Evolutionary conservation across 2,113 vertebrate genomes (phyloP).

Genomic region (Pungitius pungitius): DNA sequence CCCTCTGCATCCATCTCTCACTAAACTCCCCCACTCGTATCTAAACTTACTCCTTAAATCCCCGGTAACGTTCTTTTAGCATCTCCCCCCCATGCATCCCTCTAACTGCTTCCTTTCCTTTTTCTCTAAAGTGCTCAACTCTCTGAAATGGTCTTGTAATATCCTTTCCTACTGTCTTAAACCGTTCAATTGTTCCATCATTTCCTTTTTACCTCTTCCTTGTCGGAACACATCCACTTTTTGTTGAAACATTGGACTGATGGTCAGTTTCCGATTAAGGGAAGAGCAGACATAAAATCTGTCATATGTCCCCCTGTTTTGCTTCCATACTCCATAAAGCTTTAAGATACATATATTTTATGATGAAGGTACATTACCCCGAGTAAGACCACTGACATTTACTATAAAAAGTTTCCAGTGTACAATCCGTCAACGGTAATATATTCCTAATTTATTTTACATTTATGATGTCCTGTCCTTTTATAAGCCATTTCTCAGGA

Average conservation of each 20-base stretch:
- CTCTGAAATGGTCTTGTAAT: conserved; percentile 64
- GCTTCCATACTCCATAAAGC: neutral
- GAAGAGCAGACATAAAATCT: conserved; percentile 20
- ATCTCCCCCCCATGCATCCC: conserved; percentile 33
- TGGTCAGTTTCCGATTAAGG: conserved; percentile 43
- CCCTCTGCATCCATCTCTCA: conserved; percentile 48
- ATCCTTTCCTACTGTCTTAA: conserved; percentile 46
- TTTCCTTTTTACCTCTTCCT: conserved; percentile 33
- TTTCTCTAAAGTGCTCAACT: conserved; percentile 52
- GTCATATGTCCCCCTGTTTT: conserved; percentile 20
- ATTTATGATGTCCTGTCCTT: conserved; percentile 20
- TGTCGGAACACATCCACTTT: conserved; percentile 29
- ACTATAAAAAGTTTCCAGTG: neutral
- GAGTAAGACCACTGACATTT: conserved; percentile 8
- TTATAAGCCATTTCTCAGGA: conserved; percentile 10
- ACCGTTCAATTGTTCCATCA: conserved; percentile 37
- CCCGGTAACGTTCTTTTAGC: conserved; percentile 35
- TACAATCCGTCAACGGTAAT: neutral
- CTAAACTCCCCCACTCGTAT: conserved; percentile 26
- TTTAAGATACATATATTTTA: conserved; percentile 12
- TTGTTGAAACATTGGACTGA: conserved; percentile 37
- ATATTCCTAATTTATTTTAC: neutral
- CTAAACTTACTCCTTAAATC: conserved; percentile 55
- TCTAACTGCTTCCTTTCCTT: conserved; percentile 31
- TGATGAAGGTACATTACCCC: neutral